Conservation (phyloP, 2,888 invertebrate species). For the Balanococcus diminutus region DNA sequence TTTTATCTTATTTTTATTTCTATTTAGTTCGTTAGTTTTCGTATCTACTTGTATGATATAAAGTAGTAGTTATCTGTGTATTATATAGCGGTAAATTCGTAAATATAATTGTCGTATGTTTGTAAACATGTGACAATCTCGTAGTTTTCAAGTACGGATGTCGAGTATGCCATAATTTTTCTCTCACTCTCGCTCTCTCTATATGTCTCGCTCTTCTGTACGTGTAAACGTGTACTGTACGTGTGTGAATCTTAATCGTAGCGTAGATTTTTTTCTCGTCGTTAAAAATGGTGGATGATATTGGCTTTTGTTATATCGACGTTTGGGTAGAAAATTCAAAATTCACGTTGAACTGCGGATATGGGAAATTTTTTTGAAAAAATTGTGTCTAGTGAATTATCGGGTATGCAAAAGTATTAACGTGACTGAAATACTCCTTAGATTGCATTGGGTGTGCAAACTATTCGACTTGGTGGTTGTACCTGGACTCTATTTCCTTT, state of each 20-base stretch:
- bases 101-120: conserved; percentile 22
- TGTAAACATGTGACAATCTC: conserved; percentile 33
- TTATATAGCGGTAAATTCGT: conserved; percentile 50
- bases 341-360: neutral
- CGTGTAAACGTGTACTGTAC: conserved; percentile 20
- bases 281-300: neutral
- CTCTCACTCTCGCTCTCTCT: neutral
- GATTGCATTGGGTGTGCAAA: neutral
- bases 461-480: too few species aligned
- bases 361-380: neutral
- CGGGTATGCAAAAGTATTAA: neutral
- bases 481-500: too few species aligned
- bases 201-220: neutral
- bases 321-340: neutral
- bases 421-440: neutral
- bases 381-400: neutral
- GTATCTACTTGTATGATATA: conserved; percentile 50
- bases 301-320: neutral
- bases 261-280: neutral
- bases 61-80: conserved; percentile 50
- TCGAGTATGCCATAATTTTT: conserved; percentile 22
- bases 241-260: conserved; percentile 7
- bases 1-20: conserved; percentile 56
- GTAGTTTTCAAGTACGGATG: conserved; percentile 34
- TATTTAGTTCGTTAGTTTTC: conserved; percentile 57